A percentile compares a stretch with the other conserved stretches of the same genome.
These are phyloP conservation scores for Miltochrista miniata DNA, from an alignment of 2,888 invertebrate genomes.

Conservation along the genomic window DNA sequence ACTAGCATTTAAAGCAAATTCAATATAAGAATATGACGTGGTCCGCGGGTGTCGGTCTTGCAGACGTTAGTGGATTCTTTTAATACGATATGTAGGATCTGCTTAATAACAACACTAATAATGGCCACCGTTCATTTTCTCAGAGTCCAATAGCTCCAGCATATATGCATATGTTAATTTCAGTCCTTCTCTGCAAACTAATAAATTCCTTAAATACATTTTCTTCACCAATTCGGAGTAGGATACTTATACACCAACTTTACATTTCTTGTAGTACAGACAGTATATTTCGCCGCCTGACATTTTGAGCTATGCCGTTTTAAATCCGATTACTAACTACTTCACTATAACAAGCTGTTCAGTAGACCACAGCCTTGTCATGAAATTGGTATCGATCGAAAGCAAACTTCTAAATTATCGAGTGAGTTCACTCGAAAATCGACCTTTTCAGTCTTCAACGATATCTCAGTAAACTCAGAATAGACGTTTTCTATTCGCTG, in stretches of 20 bases:
- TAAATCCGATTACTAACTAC: conserved; percentile 65
- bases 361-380: conserved; percentile 55
- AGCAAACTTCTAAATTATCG: conserved; percentile 74
- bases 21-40: too few relatives aligned
- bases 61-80: too few relatives aligned
- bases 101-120: too few relatives aligned
- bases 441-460: conserved; percentile 53
- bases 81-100: too few relatives aligned
- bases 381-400: conserved; percentile 66
- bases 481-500: conserved; percentile 53
- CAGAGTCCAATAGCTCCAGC: too few relatives aligned
- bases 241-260: conserved; percentile 9
- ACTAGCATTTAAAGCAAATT: too few relatives aligned
- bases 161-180: too few relatives aligned
- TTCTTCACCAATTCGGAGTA: conserved; percentile 9
- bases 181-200: too few relatives aligned
- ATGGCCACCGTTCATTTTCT: too few relatives aligned
- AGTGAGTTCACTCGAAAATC: conserved; percentile 53
- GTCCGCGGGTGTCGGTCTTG: too few relatives aligned
- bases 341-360: conserved; percentile 66
- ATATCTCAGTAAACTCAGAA: conserved; percentile 48
- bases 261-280: conserved; percentile 18
- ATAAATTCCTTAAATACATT: too few relatives aligned
- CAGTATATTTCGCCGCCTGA: conserved; percentile 41
- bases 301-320: conserved; percentile 49